Evolutionary conservation across 2,888 invertebrate species (phyloP), one percentile per base, ranked within the genome.

Genomic region (Ennomos fuscantarius): DNA sequence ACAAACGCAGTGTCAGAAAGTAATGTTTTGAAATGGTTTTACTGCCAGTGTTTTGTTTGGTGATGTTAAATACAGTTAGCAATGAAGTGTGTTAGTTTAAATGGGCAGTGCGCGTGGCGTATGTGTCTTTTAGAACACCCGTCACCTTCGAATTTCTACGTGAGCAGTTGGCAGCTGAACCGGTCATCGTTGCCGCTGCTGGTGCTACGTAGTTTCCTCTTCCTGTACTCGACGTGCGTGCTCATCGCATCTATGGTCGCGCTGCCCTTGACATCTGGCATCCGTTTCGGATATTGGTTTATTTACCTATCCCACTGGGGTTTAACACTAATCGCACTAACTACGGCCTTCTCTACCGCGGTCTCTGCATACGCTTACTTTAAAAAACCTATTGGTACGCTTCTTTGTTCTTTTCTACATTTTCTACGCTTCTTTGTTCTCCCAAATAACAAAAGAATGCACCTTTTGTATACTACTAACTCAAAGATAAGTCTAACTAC

Each of bases 301-400:
- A 86, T 93, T 68, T 93, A 90, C 75, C 73, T 92, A 53, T 86
- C 90, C 9, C 84, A 92, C 74, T 93, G 93, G 92, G 86, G 85
- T 44, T 82, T 86, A 63, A 61, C 87, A 53, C 69, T 86, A 48
- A 76, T 84, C 32, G 82, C 82, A 54, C 66, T 84, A 49, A 81
- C 80, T 31, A 68, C 72, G 49, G 82, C 76, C 55, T 86, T 82
- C 71, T 79, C 78, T 11, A 75, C 82, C n/a, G 68, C 73, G 44
- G 80, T 86, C 44, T 83, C 86, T 10, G 80, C 81, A 63, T 78
- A 75, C 54, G 82, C 74, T 65, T 82, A 78, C 65, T 81, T 82
- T 63, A 76, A 71, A 52, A 73, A 66, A 45, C 81, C 81, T 58
- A 84, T 86, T 54, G 86, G 87, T 87, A 81, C 59, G 83, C 63